These are phyloP conservation scores for Sweltsa coloradensis DNA, from an alignment of 1,140 invertebrate species.

Conservation along the genomic window DNA sequence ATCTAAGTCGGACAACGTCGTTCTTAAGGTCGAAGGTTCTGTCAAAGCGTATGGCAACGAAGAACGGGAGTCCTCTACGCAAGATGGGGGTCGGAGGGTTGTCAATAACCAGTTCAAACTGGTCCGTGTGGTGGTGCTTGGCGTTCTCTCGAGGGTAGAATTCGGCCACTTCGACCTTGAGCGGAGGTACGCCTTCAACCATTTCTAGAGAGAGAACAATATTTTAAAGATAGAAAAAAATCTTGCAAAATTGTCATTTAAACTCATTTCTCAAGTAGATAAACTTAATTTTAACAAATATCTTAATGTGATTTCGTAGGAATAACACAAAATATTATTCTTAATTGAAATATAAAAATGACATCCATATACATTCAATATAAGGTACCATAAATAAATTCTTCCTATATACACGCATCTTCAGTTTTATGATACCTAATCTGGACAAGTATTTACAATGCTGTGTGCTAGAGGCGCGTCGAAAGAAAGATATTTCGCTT, in stretches of 20 bases:
- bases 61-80: conserved; percentile 50
- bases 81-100: conserved; percentile 38
- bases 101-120: conserved; percentile 45
- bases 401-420: no score
- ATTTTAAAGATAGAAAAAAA: no score
- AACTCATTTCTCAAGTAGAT: not conserved
- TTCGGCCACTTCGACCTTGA: conserved; percentile 45
- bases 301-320: not conserved
- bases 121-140: conserved; percentile 46
- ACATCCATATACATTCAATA: no score
- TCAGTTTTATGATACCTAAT: not conserved
- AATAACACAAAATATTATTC: not conserved
- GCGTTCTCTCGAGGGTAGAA: conserved; percentile 50
- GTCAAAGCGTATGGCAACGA: conserved; percentile 41
- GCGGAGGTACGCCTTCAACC: conserved; percentile 13
- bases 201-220: no score
- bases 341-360: not conserved
- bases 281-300: not conserved
- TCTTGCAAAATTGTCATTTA: no score
- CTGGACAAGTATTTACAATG: not conserved
- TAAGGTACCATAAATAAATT: no score
- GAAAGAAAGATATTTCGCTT: not conserved
- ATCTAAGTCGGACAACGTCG: conserved; percentile 43
- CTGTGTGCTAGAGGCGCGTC: not conserved
- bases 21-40: conserved; percentile 35